Conservation (phyloP, 2,113 vertebrate genomes). For the Psilopsiagon aurifrons region DNA sequence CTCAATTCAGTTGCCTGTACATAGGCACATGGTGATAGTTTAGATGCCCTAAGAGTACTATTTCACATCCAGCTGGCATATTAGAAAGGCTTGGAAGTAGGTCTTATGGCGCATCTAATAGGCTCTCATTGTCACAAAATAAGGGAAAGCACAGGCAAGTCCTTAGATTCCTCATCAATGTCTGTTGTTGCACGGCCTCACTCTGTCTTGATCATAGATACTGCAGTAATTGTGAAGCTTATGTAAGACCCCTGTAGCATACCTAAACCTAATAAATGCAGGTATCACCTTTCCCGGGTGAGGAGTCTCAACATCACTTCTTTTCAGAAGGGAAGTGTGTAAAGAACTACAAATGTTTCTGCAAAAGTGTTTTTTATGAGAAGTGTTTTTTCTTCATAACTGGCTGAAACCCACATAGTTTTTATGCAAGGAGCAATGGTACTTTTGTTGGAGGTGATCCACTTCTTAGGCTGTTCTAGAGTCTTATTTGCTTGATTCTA, state of each 20-base stretch:
- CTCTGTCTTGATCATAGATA: fast-evolving
- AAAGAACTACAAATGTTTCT: not conserved
- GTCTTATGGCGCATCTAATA: not conserved
- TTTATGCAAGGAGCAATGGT: not conserved
- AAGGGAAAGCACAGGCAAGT: not conserved
- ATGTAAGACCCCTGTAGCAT: not conserved
- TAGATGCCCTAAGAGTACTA: not conserved
- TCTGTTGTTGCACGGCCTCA: not conserved
- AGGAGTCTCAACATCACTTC: not conserved
- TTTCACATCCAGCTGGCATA: not conserved
- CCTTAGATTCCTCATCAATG: not conserved
- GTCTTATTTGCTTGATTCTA: not conserved
- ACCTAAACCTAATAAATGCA: not conserved
- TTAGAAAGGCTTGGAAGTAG: not conserved
- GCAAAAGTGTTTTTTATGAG: not conserved
- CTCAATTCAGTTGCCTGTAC: not conserved
- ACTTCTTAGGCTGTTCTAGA: not conserved
- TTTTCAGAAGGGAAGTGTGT: not conserved
- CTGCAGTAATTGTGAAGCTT: not conserved
- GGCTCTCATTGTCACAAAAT: not conserved
- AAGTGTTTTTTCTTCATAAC: not conserved
- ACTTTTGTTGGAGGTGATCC: not conserved
- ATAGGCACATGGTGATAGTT: not conserved
- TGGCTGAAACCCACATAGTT: not conserved
- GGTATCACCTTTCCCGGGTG: not conserved